Conservation (phyloP, 2,797 vertebrate species). For the Melanotaenia nigrans region DNA sequence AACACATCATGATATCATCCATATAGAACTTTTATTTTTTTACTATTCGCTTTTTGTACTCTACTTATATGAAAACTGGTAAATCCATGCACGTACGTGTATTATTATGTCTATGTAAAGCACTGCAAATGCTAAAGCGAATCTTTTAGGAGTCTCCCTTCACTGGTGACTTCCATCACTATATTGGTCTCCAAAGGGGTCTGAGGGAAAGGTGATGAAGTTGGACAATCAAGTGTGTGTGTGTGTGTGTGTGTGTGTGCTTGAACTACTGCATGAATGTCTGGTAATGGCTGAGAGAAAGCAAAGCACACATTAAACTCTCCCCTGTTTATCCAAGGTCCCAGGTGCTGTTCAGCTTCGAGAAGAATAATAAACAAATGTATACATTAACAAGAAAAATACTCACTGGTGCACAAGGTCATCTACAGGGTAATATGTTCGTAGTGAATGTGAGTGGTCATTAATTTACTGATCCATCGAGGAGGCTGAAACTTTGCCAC, state of each 20-base stretch:
- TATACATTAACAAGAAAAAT: conserved; percentile 57
- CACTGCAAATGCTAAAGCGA: conserved; percentile 35
- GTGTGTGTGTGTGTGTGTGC: conserved; percentile 25
- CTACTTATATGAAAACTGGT: neutral
- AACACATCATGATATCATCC: neutral
- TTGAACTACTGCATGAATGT: conserved; percentile 17
- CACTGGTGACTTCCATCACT: conserved; percentile 32
- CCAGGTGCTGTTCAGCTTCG: conserved; percentile 57
- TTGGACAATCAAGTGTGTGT: conserved; percentile 23
- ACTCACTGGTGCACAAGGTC: conserved; percentile 45
- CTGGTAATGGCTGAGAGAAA: conserved; percentile 33
- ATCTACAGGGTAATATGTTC: conserved; percentile 24
- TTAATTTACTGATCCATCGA: conserved; percentile 23
- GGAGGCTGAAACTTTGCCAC: conserved; percentile 17
- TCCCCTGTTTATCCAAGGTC: conserved; percentile 72
- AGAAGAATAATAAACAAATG: conserved; percentile 74
- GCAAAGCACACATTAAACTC: conserved; percentile 56
- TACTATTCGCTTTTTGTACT: neutral
- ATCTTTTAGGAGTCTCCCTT: conserved; percentile 34
- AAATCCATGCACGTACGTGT: conserved; percentile 3
- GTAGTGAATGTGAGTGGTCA: neutral
- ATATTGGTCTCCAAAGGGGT: conserved; percentile 14
- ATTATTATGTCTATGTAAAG: conserved; percentile 15
- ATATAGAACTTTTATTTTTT: neutral
- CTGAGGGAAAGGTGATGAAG: conserved; percentile 48